Base-by-base conservation (phyloP, 1,140 invertebrate species). In the Cyclargus thomasi region DNA sequence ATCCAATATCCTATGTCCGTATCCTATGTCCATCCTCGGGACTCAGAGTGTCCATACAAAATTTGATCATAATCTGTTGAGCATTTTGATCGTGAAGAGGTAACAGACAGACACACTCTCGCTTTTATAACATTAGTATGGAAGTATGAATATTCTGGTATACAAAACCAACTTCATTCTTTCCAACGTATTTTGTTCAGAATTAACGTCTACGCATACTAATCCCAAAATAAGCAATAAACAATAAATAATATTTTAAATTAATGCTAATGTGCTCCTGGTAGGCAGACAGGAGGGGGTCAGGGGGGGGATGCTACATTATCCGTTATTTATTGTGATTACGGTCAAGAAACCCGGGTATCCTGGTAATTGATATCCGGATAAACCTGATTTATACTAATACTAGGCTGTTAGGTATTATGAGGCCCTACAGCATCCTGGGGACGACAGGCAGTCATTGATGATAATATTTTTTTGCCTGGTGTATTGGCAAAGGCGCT, bases 191-290 rank as follows among this genome's bases (percentile, higher is more conserved):
- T 16, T 47, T 47, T 47, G 2, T 47, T 47, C 0, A 1, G 29
- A 29, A 47, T 47, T 16, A 47, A 47, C 39, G 14, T 14, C 39
- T 1, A 3, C 14, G 39, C 39, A 16, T 47, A 47, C 39, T 47
- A 47, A 47, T 47, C 17, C 55, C 55, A 20, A 59, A 59, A 59
- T 59, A 59, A 59, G 55, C 55, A 21, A 59, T 57, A 53, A 74
- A 74, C 76, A 68, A 71, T 80, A 80, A 80, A 80, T 78, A 78
- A 80, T 80, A 80, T 78, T 78, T 76, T 73, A 78, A 76, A 80
- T 80, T 78, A 78, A 80, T 80, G 78, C 67, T 78, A 80, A 80
- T 76, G 72, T 76, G 63, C 64, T 57, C 64, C 72, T 69, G 72
- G 71, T 73, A 73, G 73, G 72, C 70, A 72, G 77, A 79, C 75